phyloP scores from a whole-genome alignment of 2,888 invertebrate genomes.

The Drosophila limbata region DNA sequence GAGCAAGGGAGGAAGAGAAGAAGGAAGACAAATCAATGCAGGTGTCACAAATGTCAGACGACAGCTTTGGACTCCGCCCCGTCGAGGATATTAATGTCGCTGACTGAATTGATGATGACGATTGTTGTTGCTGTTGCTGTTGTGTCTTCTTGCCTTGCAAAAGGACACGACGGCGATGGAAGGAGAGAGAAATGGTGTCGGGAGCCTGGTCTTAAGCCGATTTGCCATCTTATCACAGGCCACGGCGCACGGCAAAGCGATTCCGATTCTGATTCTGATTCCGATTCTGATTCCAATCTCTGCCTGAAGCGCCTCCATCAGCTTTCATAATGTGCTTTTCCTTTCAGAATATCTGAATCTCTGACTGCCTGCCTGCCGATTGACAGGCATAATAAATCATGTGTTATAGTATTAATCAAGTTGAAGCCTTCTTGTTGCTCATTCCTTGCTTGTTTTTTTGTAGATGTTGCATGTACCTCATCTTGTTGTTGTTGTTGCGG shows the following conservation, averaged over 20 bases:
- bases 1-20: constrained; percentile 33
- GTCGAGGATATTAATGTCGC: constrained; percentile 77
- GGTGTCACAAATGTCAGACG: constrained; percentile 81
- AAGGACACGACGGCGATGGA: constrained; percentile 11
- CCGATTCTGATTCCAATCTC: constrained; percentile 61
- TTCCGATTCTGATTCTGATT: constrained; percentile 47
- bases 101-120: constrained; percentile 79
- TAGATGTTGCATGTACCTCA: constrained; percentile 33
- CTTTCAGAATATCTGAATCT: background rate
- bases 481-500: constrained; percentile 56
- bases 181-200: background rate
- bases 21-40: constrained; percentile 80
- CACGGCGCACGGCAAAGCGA: constrained; percentile 47
- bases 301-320: constrained; percentile 53
- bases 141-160: constrained; percentile 9
- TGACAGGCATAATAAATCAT: constrained; percentile 80
- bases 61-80: constrained; percentile 66
- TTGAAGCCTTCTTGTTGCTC: constrained; percentile 55
- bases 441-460: background rate
- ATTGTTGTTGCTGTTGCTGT: constrained; percentile 50
- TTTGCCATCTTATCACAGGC: constrained; percentile 78
- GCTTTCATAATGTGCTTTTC: constrained; percentile 77
- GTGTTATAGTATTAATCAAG: constrained; percentile 79
- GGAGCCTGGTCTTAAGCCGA: constrained; percentile 66
- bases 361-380: constrained; percentile 54